Evolutionary conservation across 92 coral and sea anemone genomes (phyloP).

Genomic region (Heliopora coerulea): DNA sequence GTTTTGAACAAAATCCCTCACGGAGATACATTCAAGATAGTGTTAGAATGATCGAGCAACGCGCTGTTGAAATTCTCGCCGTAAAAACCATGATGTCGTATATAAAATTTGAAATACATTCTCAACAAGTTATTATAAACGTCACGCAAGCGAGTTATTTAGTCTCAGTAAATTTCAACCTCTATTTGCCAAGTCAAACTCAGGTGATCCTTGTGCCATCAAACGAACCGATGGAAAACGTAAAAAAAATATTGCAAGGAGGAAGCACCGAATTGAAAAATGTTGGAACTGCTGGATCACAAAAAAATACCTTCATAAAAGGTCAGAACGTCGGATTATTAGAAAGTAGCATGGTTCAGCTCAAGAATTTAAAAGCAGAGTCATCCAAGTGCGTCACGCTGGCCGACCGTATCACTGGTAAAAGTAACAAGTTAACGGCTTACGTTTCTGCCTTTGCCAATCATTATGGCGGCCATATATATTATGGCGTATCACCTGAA

Average conservation of each 20-base stretch:
- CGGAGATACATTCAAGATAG: background rate
- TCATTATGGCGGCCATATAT: constrained; percentile 48
- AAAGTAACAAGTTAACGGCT: constrained; percentile 37
- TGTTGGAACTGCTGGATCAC: background rate
- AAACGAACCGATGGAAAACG: background rate
- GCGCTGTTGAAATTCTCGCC: background rate
- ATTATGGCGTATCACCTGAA: constrained; percentile 44
- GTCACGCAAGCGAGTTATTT: background rate
- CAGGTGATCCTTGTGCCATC: constrained; percentile 18
- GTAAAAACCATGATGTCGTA: background rate
- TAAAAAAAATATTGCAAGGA: constrained; percentile 25
- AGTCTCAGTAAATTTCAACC: constrained; percentile 28
- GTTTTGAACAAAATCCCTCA: too few species aligned
- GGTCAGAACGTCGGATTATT: background rate
- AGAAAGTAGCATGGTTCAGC: background rate
- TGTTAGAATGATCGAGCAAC: constrained; percentile 21
- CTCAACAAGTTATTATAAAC: background rate
- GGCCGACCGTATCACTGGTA: constrained; percentile 52
- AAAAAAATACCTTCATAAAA: background rate
- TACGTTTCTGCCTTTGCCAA: constrained; percentile 53
- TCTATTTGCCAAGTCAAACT: constrained; percentile 34
- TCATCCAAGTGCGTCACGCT: constrained; percentile 1
- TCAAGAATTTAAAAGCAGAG: background rate
- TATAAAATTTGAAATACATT: background rate
- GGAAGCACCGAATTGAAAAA: background rate